These are phyloP conservation scores for Myiozetetes cayanensis DNA, from an alignment of 2,113 vertebrate species.

Conservation along the genomic window DNA sequence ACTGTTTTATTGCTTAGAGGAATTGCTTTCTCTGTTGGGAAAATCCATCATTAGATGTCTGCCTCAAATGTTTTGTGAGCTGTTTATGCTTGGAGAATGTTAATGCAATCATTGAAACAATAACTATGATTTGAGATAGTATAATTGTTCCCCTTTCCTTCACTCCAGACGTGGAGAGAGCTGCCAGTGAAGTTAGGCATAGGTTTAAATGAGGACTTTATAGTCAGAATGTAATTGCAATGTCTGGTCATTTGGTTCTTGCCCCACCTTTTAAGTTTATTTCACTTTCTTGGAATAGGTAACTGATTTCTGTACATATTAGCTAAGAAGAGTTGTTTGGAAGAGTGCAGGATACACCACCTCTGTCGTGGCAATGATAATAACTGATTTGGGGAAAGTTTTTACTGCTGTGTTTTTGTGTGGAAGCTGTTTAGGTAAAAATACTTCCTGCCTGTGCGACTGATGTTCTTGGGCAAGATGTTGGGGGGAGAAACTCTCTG, in stretches of 20 bases:
- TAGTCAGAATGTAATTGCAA: rapidly evolving
- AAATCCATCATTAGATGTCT: conserved; percentile 58
- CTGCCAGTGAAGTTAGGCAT: not conserved
- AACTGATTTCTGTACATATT: not conserved
- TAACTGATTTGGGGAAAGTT: not conserved
- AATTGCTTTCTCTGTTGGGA: conserved; percentile 57
- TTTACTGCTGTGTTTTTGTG: not conserved
- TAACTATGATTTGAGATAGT: conserved; percentile 32
- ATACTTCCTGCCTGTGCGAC: not conserved
- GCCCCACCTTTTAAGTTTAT: not conserved
- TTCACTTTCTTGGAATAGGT: not conserved
- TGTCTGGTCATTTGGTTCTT: not conserved
- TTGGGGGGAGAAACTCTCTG: not conserved
- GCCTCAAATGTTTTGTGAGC: conserved; percentile 30
- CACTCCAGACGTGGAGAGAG: not conserved
- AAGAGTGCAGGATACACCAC: not conserved
- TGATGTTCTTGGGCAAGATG: not conserved
- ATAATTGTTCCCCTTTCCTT: conserved; percentile 54
- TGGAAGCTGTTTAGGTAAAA: not conserved
- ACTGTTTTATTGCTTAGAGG: conserved; percentile 62
- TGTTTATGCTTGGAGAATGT: conserved; percentile 49
- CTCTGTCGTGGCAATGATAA: not conserved
- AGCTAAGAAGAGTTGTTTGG: not conserved
- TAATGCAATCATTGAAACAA: conserved; percentile 51
- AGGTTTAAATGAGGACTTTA: not conserved